A percentile compares a stretch with the other conserved stretches of the same genome.
These are phyloP conservation scores for Sapajus apella DNA, from an alignment of 2,113 vertebrate species.

Conservation along the genomic window DNA sequence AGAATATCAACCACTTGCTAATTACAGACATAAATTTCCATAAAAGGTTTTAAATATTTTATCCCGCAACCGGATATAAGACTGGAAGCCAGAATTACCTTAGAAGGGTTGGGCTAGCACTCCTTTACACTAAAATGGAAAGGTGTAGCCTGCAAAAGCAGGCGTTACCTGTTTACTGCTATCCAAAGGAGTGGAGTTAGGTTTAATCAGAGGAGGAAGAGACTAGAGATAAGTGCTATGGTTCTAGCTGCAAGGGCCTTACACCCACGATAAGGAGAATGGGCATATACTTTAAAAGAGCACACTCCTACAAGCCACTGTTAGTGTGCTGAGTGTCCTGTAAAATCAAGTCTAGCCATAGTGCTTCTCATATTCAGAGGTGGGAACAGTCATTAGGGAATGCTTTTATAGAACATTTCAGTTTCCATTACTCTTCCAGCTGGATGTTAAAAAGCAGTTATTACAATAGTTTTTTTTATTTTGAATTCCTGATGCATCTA, in stretches of 20 bases:
- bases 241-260: background rate
- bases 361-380: background rate
- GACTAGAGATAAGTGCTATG: background rate
- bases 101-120: background rate
- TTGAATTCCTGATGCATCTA: background rate
- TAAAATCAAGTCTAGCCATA: background rate
- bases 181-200: background rate
- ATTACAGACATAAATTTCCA: background rate
- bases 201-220: background rate
- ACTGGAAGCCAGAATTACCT: conserved; percentile 35
- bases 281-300: background rate
- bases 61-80: background rate
- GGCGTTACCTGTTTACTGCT: background rate
- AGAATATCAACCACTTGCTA: conserved; percentile 4
- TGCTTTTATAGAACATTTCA: background rate
- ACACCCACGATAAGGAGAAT: background rate
- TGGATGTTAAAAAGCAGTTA: background rate
- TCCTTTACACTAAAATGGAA: conserved; percentile 17
- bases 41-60: conserved; percentile 39
- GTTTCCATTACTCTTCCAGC: background rate
- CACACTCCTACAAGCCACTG: background rate
- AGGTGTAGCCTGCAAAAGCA: background rate
- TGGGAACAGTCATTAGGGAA: background rate
- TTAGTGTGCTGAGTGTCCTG: background rate
- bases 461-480: background rate